Percentiles rank a stretch among this genome's conserved stretches.
phyloP scores from a whole-genome alignment of 2,113 vertebrate species.

The Eulacestoma nigropectus region DNA sequence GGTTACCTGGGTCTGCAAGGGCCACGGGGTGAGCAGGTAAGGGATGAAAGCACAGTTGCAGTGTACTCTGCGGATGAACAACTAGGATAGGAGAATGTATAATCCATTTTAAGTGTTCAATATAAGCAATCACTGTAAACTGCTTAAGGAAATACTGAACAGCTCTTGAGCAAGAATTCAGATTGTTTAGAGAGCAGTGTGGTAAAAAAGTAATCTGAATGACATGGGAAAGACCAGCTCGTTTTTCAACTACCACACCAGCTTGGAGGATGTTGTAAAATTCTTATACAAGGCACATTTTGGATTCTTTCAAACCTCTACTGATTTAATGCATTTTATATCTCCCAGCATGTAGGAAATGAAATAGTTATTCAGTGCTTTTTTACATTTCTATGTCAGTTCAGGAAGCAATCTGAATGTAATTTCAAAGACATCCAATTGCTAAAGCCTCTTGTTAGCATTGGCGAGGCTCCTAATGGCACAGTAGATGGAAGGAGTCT shows the following conservation, averaged over 20 bases:
- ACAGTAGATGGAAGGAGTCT: neutral
- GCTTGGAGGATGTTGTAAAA: neutral
- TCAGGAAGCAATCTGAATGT: neutral
- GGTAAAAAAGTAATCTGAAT: neutral
- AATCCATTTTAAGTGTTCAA: neutral
- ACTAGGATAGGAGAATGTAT: neutral
- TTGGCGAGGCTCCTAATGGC: neutral
- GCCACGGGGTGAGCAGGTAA: conserved; percentile 85
- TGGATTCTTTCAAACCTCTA: neutral
- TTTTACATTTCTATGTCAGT: neutral
- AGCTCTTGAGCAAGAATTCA: neutral
- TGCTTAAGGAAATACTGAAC: neutral
- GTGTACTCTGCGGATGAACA: neutral
- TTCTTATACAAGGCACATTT: neutral
- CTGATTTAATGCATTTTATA: neutral
- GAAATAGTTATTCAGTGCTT: neutral
- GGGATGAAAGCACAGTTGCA: neutral
- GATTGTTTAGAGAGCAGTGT: neutral
- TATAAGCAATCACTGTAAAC: neutral
- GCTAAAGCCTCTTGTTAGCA: neutral
- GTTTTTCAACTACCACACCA: neutral
- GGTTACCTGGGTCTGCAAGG: conserved; percentile 83
- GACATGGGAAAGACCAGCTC: neutral
- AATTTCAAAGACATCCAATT: neutral
- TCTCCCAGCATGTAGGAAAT: neutral